A percentile compares a stretch with the other conserved stretches of the same genome.
phyloP scores from a whole-genome alignment of 2,113 vertebrate species.

The Tychaedon coryphoeus region DNA sequence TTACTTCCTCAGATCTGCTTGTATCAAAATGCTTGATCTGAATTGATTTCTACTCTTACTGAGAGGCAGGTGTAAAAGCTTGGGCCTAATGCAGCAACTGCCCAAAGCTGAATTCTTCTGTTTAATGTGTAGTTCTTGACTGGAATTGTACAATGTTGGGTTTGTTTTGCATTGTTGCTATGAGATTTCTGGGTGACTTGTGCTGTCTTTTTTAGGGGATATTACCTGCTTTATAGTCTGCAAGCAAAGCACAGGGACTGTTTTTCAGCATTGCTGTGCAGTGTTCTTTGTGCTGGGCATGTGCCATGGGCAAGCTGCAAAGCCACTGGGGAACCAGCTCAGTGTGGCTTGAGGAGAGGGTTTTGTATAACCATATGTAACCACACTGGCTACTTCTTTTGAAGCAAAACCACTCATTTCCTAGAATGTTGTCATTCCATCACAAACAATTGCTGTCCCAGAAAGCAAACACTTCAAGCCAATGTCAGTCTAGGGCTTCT shows the following conservation, averaged over 20 bases:
- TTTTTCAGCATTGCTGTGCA: background rate
- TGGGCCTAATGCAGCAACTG: background rate
- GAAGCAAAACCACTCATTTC: background rate
- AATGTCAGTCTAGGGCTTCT: background rate
- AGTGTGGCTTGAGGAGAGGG: background rate
- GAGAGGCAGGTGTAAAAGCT: background rate
- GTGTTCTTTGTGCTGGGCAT: background rate
- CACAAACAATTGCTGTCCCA: background rate
- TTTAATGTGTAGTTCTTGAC: background rate
- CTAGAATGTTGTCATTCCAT: background rate
- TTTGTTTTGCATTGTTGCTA: background rate
- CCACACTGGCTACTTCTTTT: background rate
- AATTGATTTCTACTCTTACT: background rate
- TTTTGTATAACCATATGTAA: background rate
- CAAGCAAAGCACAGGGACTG: background rate
- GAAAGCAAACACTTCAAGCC: background rate
- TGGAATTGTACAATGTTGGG: background rate
- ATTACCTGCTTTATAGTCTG: background rate
- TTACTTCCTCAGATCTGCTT: background rate
- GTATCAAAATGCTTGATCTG: background rate
- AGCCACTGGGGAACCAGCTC: background rate
- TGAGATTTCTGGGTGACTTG: background rate
- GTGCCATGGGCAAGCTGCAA: background rate
- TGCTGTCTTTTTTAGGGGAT: background rate
- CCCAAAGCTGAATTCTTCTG: background rate